Base-by-base conservation (phyloP, 2,888 invertebrate genomes). In the Orthosia gracilis region DNA sequence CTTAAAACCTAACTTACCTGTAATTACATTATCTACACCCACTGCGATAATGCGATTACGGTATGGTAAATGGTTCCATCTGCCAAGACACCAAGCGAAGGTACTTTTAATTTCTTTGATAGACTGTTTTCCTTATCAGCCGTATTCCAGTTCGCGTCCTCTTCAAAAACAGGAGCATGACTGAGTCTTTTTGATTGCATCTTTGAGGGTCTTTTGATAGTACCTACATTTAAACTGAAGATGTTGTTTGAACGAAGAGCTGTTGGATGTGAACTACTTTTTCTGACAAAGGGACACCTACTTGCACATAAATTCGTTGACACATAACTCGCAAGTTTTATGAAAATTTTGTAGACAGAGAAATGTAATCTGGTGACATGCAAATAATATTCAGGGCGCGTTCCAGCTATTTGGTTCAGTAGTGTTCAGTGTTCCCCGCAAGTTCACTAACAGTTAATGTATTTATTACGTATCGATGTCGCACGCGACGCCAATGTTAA, bases 401-500 rank as follows among this genome's bases (percentile, higher is more conserved):
- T 83, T 83, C 64, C 70, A 62, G 69, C 64, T 52, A 55, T 47
- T 65, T 59, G 76, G 75, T 74, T 74, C 69, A 61, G 59, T 70
- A 63, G 66, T 69, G 64, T 69, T 57, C 79, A 52, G 57, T 70
- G 74, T 75, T 78, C 68, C 31, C 71, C 71, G 64, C 66, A 69
- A 76, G 73, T 81, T 82, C 63, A 73, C 83, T 73, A 85, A 87
- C 83, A 82, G 78, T 88, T 88, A 87, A 40, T 59, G 58, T 90
- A 82, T 90, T 91, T 87, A 88, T 87, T 89, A 80, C 64, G 62
- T 75, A 84, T 91, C 89, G 91, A 91, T 89, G 88, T 85, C 87
- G 87, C 92, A 90, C 89, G 90, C 89, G 88, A 91, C 84, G 82
- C 80, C 90, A 90, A 90, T 91, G 87, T 89, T 89, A 87, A 85